Evolutionary conservation across 2,888 invertebrate genomes (phyloP).

Genomic region (Cerceris rybyensis): DNA sequence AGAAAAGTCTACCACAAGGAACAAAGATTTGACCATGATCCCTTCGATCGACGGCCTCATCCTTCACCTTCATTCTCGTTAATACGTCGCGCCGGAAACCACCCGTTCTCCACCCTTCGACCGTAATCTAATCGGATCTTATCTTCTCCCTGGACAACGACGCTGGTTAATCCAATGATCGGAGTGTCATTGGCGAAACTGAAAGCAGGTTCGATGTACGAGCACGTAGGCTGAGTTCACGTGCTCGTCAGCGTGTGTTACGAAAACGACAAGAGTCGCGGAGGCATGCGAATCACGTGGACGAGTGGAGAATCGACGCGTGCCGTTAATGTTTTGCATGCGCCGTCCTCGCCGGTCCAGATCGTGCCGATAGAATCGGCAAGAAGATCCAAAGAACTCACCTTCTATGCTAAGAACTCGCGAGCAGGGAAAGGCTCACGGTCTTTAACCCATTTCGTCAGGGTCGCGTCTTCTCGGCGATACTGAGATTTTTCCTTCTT

Average conservation of each 20-base stretch:
- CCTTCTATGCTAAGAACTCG: conserved; percentile 5
- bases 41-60: too few species aligned
- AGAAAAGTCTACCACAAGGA: too few species aligned
- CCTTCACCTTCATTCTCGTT: too few species aligned
- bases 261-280: conserved; percentile 32
- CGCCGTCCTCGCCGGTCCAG: neutral
- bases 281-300: conserved; percentile 38
- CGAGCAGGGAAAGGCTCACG: conserved; percentile 30
- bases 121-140: neutral
- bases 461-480: conserved; percentile 8
- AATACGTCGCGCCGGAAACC: too few species aligned
- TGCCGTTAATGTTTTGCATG: conserved; percentile 11
- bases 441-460: conserved; percentile 52
- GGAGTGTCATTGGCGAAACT: neutral
- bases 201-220: neutral
- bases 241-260: conserved; percentile 27
- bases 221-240: conserved; percentile 21
- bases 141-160: neutral
- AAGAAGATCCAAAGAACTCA: neutral
- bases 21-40: too few species aligned
- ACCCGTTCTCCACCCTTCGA: too few species aligned
- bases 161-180: neutral
- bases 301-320: conserved; percentile 1
- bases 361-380: neutral
- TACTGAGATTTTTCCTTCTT: conserved; percentile 9